Evolutionary conservation across 2,113 vertebrate species (phyloP).

Genomic region (Anoura caudifer): DNA sequence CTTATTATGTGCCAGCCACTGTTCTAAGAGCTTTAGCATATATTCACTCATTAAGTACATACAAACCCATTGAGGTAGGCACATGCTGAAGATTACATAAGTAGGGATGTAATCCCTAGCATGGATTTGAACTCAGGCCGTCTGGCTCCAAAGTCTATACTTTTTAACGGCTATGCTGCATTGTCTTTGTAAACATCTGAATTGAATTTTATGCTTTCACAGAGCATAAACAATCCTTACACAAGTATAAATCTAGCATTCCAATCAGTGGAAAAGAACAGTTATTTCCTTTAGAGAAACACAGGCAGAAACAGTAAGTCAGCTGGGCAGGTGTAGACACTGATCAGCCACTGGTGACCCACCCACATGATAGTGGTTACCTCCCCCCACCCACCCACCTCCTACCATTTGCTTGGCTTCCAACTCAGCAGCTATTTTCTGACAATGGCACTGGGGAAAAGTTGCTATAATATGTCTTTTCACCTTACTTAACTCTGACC

Average conservation of each 20-base stretch:
- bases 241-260: neutral
- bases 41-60: neutral
- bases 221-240: neutral
- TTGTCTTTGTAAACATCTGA: neutral
- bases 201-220: neutral
- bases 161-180: neutral
- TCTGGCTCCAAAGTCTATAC: neutral
- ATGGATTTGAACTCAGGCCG: neutral
- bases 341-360: neutral
- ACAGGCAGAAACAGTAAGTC: neutral
- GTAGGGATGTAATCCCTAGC: neutral
- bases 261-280: neutral
- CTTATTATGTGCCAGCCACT: neutral
- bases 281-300: conserved; percentile 21
- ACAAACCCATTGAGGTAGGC: neutral
- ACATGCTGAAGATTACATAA: neutral
- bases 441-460: neutral
- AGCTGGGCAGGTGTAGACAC: neutral
- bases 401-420: neutral
- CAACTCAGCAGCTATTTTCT: neutral
- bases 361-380: neutral
- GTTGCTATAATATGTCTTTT: neutral
- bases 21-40: neutral
- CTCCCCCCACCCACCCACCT: neutral
- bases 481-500: neutral